Evolutionary conservation across 2,888 invertebrate species (phyloP).

Genomic region (Epinotia nisella): DNA sequence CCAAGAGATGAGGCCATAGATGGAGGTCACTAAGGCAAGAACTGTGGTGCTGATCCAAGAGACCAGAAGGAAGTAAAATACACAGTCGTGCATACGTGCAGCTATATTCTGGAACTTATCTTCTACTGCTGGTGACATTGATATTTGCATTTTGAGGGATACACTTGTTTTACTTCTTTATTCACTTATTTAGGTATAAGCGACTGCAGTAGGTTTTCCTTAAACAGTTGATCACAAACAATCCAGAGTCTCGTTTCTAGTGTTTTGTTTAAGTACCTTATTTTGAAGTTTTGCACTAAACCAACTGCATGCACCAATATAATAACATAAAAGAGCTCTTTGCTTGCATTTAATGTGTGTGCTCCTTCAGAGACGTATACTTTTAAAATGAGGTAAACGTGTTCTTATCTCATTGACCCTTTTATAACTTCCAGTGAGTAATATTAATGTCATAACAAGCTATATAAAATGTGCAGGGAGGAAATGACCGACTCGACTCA

Average conservation of each 20-base stretch:
- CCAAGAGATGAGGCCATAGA: constrained; percentile 38
- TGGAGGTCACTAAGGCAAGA: constrained; percentile 10
- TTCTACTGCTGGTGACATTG: constrained; percentile 20
- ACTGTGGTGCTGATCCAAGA: constrained; percentile 34
- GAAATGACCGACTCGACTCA: background rate
- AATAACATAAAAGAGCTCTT: background rate
- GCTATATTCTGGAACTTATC: constrained; percentile 39
- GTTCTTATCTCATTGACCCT: background rate
- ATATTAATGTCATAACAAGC: constrained; percentile 3
- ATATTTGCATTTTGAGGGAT: background rate
- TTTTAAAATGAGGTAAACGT: constrained; percentile 18
- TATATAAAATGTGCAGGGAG: background rate
- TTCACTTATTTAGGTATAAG: background rate
- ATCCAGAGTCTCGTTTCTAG: background rate
- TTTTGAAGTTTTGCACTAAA: background rate
- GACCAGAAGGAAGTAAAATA: constrained; percentile 26
- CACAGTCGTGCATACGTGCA: constrained; percentile 14
- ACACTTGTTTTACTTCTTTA: background rate
- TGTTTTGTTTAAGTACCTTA: background rate
- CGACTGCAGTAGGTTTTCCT: background rate
- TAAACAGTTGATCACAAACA: background rate
- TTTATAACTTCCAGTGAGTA: constrained; percentile 16
- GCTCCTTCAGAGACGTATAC: constrained; percentile 1
- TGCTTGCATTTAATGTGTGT: background rate
- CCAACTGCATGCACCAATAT: no score